A percentile compares a stretch with the other conserved stretches of the same genome.
Evolutionary conservation across 2,888 invertebrate species (phyloP).

Genomic region (Drosophila borborema): DNA sequence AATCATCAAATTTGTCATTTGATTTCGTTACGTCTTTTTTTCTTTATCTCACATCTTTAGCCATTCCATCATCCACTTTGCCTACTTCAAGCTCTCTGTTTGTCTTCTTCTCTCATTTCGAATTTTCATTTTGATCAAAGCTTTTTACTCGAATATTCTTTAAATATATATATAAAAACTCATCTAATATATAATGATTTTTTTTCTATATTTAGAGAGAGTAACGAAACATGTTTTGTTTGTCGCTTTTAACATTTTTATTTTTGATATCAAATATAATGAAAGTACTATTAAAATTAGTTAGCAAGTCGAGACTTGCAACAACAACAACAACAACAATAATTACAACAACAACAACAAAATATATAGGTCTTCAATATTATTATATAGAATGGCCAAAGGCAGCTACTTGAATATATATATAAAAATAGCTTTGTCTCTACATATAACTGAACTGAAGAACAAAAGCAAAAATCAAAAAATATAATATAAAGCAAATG

Average conservation of each 20-base stretch:
- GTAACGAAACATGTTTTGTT: conserved; percentile 21
- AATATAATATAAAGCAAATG: conserved; percentile 45
- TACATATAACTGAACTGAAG: conserved; percentile 44
- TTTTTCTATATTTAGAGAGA: conserved; percentile 5
- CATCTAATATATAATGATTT: conserved; percentile 36
- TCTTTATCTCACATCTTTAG: conserved; percentile 4
- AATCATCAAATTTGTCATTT: background rate
- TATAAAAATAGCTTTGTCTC: conserved; percentile 30
- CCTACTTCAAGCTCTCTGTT: conserved; percentile 22
- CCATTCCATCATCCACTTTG: conserved; percentile 8
- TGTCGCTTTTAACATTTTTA: conserved; percentile 15
- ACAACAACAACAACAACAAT: conserved; percentile 41
- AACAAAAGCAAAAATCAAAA: conserved; percentile 35
- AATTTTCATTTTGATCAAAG: conserved; percentile 59
- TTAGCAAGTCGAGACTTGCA: conserved; percentile 46
- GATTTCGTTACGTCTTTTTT: background rate
- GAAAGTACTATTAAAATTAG: conserved; percentile 36
- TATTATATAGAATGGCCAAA: conserved; percentile 42
- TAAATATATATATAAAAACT: conserved; percentile 28
- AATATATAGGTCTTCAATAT: conserved; percentile 84
- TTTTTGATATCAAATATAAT: conserved; percentile 13
- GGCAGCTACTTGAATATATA: conserved; percentile 51
- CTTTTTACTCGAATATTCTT: conserved; percentile 60
- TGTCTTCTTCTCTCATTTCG: conserved; percentile 50
- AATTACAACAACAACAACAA: conserved; percentile 29